Percentiles rank a stretch among this genome's conserved stretches.
phyloP scores from a whole-genome alignment of 2,888 invertebrate species.

The Eupeodes luniger region DNA sequence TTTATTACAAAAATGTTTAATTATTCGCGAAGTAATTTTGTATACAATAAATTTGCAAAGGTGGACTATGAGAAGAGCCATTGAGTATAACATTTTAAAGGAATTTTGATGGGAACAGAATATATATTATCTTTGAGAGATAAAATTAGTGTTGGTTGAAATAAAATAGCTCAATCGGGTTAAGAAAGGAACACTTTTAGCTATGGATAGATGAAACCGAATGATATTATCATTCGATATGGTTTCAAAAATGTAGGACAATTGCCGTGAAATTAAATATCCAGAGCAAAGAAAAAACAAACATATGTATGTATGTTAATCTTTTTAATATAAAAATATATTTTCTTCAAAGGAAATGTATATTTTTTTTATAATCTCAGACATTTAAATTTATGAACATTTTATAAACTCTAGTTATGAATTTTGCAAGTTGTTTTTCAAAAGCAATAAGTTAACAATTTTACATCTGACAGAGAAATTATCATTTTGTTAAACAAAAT shows the following conservation, averaged over 20 bases:
- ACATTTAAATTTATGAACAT: no score
- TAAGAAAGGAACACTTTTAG: not conserved
- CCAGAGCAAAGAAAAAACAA: not conserved
- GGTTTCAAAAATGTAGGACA: conserved; percentile 18
- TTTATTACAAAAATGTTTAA: conserved; percentile 53
- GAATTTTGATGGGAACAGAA: not conserved
- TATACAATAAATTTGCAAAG: not conserved
- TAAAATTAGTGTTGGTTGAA: not conserved
- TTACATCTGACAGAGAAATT: no score
- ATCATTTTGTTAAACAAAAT: no score
- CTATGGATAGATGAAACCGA: not conserved
- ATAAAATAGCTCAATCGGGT: not conserved
- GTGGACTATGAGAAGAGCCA: not conserved
- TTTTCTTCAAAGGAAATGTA: no score
- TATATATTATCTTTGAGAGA: not conserved
- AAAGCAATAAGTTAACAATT: no score
- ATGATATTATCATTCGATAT: conserved; percentile 18
- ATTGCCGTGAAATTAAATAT: not conserved
- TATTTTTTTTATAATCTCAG: no score
- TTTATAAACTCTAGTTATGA: no score
- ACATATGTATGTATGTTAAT: no score
- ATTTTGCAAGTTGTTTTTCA: no score
- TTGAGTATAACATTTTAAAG: not conserved
- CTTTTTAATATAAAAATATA: no score
- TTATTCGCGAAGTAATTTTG: conserved; percentile 44